These are phyloP conservation scores for Apodemia zela DNA, from an alignment of 2,888 invertebrate genomes.

Conservation along the genomic window DNA sequence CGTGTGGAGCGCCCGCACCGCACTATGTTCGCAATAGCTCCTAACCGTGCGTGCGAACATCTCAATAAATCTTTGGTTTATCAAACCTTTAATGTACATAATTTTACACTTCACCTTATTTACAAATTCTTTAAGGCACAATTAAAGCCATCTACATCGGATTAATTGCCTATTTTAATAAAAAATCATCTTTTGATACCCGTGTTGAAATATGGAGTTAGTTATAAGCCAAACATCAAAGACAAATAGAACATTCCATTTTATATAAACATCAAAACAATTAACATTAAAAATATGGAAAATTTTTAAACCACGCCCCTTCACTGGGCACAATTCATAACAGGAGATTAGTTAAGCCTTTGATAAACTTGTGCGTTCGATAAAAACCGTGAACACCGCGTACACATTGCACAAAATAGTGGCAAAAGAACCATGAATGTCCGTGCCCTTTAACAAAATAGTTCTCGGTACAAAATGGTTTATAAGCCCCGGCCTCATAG, in stretches of 20 bases:
- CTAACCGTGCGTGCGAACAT: not conserved
- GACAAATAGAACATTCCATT: slow-evolving; percentile 15
- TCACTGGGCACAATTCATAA: not conserved
- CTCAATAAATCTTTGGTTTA: slow-evolving; percentile 21
- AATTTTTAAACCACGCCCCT: not conserved
- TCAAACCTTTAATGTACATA: slow-evolving; percentile 23
- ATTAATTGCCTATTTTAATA: not conserved
- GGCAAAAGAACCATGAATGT: not conserved
- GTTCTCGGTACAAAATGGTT: not conserved
- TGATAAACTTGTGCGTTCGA: not conserved
- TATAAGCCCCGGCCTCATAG: not conserved
- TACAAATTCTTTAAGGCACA: slow-evolving; percentile 23
- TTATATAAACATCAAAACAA: slow-evolving; percentile 3
- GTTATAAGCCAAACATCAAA: slow-evolving; percentile 14
- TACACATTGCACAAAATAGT: not conserved
- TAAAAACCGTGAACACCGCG: not conserved
- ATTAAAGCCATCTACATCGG: slow-evolving; percentile 2
- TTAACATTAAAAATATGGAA: slow-evolving; percentile 6
- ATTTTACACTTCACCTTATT: slow-evolving; percentile 21
- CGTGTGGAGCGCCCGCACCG: not conserved
- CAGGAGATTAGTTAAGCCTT: not conserved
- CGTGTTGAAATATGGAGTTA: slow-evolving; percentile 12
- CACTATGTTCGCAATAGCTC: not conserved
- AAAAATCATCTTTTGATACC: slow-evolving; percentile 7
- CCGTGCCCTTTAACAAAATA: not conserved